These are phyloP conservation scores for Simalia tracyae DNA, from an alignment of 2,797 vertebrate species.

Conservation along the genomic window DNA sequence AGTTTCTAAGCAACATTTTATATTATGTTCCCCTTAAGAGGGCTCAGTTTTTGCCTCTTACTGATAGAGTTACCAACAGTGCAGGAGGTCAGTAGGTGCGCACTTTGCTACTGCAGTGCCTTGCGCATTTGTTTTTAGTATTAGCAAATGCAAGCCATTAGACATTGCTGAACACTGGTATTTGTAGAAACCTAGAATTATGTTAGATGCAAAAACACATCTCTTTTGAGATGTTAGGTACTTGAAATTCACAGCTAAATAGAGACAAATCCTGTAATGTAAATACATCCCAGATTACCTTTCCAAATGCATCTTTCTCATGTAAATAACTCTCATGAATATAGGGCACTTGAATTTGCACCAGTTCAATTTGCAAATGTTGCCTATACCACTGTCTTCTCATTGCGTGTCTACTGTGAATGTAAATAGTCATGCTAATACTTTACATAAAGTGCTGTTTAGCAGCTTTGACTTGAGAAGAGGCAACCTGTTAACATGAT, in stretches of 20 bases:
- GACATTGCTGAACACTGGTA: neutral
- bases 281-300: neutral
- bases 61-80: neutral
- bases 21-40: conserved; percentile 7
- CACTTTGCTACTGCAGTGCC: neutral
- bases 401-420: neutral
- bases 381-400: neutral
- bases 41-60: neutral
- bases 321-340: neutral
- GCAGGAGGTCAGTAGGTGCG: neutral
- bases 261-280: neutral
- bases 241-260: conserved; percentile 24
- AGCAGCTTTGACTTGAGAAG: neutral
- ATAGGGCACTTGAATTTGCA: neutral
- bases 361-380: neutral
- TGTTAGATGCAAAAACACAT: neutral
- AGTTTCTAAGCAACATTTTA: neutral
- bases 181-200: neutral
- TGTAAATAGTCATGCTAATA: neutral
- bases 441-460: neutral
- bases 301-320: neutral
- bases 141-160: neutral
- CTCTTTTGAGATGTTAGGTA: conserved; percentile 16
- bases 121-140: neutral
- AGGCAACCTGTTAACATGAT: neutral